A percentile compares a stretch with the other conserved stretches of the same genome.
phyloP scores from a whole-genome alignment of 2,888 invertebrate species.

The Cylindroiulus punctatus region DNA sequence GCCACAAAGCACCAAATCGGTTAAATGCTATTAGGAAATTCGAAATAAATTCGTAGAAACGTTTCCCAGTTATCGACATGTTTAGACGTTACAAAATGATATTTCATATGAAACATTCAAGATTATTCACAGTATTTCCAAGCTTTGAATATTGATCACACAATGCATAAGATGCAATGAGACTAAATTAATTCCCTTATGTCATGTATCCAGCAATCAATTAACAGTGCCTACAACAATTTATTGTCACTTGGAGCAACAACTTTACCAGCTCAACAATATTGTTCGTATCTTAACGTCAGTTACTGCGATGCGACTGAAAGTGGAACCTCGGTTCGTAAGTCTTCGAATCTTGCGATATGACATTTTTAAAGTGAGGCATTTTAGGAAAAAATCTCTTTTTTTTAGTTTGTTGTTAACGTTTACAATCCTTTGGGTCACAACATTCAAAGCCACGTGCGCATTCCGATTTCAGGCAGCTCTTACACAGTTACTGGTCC shows the following conservation, averaged over 20 bases:
- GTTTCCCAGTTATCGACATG: too few relatives aligned
- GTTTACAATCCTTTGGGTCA: conserved; percentile 84
- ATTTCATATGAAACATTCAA: too few relatives aligned
- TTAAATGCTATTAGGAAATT: neutral
- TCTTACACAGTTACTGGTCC: conserved; percentile 71
- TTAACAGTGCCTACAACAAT: neutral
- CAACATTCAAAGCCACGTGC: conserved; percentile 68
- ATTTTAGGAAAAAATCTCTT: neutral
- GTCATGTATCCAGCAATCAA: neutral
- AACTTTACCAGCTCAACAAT: conserved; percentile 59
- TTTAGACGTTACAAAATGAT: too few relatives aligned
- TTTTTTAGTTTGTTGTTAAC: conserved; percentile 74
- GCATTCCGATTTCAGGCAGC: conserved; percentile 68
- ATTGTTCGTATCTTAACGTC: conserved; percentile 77
- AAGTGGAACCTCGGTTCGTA: conserved; percentile 57
- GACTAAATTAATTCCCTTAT: too few relatives aligned
- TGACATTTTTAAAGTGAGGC: neutral
- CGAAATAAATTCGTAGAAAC: too few relatives aligned
- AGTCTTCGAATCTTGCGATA: neutral
- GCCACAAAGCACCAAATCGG: too few relatives aligned
- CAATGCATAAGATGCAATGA: too few relatives aligned
- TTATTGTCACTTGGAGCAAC: conserved; percentile 60
- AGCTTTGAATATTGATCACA: too few relatives aligned
- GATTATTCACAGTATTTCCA: too few relatives aligned
- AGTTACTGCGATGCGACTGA: conserved; percentile 79